These are phyloP conservation scores for Hetaerina americana DNA, from an alignment of 1,140 invertebrate genomes.

Conservation along the genomic window DNA sequence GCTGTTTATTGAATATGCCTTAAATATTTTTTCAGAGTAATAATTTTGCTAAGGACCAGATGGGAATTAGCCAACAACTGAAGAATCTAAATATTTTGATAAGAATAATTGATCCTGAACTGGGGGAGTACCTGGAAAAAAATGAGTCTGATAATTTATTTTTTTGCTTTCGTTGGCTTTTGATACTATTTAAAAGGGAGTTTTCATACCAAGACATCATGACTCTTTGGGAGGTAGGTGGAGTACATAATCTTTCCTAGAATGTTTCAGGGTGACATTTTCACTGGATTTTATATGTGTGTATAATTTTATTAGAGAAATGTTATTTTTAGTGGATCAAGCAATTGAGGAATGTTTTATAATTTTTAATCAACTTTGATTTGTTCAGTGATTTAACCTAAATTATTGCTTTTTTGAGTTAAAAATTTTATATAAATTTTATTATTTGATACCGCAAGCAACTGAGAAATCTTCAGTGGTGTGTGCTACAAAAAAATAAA, in stretches of 20 bases:
- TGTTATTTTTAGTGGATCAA: too few relatives aligned
- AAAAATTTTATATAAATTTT: too few relatives aligned
- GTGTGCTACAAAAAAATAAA: too few relatives aligned
- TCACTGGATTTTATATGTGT: background rate
- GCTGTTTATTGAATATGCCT: background rate
- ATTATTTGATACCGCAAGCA: too few relatives aligned
- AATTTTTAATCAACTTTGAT: too few relatives aligned
- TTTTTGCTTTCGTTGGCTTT: conserved; percentile 91
- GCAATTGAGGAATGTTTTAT: too few relatives aligned
- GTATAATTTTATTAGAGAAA: too few relatives aligned
- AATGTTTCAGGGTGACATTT: background rate
- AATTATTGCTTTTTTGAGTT: too few relatives aligned
- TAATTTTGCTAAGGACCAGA: conserved; percentile 97
- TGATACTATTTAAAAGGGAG: conserved; percentile 74
- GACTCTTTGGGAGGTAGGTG: conserved; percentile 33
- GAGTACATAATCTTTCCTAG: background rate
- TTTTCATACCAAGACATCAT: conserved; percentile 60
- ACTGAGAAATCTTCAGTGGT: too few relatives aligned
- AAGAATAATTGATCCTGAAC: conserved; percentile 63
- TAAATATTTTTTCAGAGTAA: conserved; percentile 42
- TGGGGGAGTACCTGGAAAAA: conserved; percentile 73
- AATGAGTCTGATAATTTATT: conserved; percentile 97
- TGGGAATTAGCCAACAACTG: conserved; percentile 91
- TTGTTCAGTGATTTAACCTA: too few relatives aligned
- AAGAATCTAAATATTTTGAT: conserved; percentile 70